Percentiles rank a stretch among this genome's conserved stretches.
Conservation (phyloP, 2,888 invertebrate genomes). For the Tiliacea aurago region DNA sequence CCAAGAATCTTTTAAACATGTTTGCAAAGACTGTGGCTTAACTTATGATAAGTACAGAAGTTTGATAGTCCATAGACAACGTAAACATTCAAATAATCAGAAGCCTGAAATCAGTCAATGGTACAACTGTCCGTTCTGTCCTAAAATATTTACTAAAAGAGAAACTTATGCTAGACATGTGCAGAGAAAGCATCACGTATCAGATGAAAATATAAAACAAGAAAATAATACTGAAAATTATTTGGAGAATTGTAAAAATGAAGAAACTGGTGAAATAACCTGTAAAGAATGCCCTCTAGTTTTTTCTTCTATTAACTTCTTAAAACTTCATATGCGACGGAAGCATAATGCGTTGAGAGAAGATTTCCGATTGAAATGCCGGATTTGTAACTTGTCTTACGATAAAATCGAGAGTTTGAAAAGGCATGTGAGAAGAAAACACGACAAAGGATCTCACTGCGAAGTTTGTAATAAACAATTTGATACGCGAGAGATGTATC, state of each 20-base stretch:
- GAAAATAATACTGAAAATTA: slow-evolving; percentile 56
- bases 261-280: slow-evolving; percentile 81
- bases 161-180: slow-evolving; percentile 86
- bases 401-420: slow-evolving; percentile 87
- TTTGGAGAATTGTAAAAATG: slow-evolving; percentile 73
- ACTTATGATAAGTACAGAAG: slow-evolving; percentile 86
- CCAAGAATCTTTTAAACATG: slow-evolving; percentile 81
- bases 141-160: slow-evolving; percentile 81
- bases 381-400: slow-evolving; percentile 85
- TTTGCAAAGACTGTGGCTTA: slow-evolving; percentile 82
- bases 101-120: slow-evolving; percentile 77
- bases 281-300: slow-evolving; percentile 84
- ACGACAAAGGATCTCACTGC: slow-evolving; percentile 81
- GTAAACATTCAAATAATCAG: slow-evolving; percentile 78
- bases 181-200: slow-evolving; percentile 82
- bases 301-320: slow-evolving; percentile 82
- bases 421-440: slow-evolving; percentile 84
- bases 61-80: slow-evolving; percentile 81
- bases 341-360: slow-evolving; percentile 84
- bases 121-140: slow-evolving; percentile 85
- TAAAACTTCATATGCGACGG: slow-evolving; percentile 86
- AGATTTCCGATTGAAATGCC: slow-evolving; percentile 84
- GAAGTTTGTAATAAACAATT: slow-evolving; percentile 85
- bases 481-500: slow-evolving; percentile 78
- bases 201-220: slow-evolving; percentile 63